Evolutionary conservation across 2,797 vertebrate genomes (phyloP).

Genomic region (Acipenser oxyrinchus): DNA sequence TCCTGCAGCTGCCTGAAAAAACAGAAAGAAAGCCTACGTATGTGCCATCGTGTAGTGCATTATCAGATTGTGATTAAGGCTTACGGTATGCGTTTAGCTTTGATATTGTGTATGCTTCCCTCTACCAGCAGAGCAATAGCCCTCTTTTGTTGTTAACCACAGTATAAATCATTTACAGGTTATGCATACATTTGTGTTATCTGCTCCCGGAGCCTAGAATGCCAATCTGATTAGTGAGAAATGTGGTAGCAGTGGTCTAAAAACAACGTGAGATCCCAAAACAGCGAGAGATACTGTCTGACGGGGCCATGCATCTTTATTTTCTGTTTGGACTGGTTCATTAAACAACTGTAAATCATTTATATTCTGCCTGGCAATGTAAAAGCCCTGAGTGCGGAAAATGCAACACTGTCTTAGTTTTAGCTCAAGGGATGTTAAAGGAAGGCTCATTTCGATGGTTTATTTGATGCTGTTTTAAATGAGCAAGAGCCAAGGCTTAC

Average conservation of each 20-base stretch:
- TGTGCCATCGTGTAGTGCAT: too few relatives aligned
- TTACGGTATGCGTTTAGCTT: not conserved
- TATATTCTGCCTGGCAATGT: conserved; percentile 32
- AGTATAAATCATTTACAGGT: conserved; percentile 63
- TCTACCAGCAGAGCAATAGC: conserved; percentile 30
- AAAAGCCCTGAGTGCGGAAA: conserved; percentile 48
- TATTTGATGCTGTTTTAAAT: too few relatives aligned
- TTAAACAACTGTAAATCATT: conserved; percentile 50
- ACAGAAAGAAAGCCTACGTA: too few relatives aligned
- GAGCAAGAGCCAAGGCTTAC: too few relatives aligned
- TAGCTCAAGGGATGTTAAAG: not conserved
- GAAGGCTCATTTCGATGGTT: too few relatives aligned
- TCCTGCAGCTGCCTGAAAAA: too few relatives aligned
- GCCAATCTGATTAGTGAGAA: conserved; percentile 42
- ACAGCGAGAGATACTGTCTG: conserved; percentile 20
- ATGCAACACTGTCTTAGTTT: conserved; percentile 43
- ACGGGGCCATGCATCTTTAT: conserved; percentile 16
- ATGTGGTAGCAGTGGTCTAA: conserved; percentile 25
- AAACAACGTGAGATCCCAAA: conserved; percentile 18
- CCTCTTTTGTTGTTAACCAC: conserved; percentile 51
- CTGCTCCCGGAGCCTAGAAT: conserved; percentile 47
- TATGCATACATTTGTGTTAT: conserved; percentile 65
- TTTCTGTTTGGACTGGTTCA: conserved; percentile 25
- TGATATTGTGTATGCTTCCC: conserved; percentile 15
- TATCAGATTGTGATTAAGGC: too few relatives aligned